A percentile compares a stretch with the other conserved stretches of the same genome.
These are phyloP conservation scores for Amphimallon solstitiale DNA, from an alignment of 2,888 invertebrate species.

Conservation along the genomic window DNA sequence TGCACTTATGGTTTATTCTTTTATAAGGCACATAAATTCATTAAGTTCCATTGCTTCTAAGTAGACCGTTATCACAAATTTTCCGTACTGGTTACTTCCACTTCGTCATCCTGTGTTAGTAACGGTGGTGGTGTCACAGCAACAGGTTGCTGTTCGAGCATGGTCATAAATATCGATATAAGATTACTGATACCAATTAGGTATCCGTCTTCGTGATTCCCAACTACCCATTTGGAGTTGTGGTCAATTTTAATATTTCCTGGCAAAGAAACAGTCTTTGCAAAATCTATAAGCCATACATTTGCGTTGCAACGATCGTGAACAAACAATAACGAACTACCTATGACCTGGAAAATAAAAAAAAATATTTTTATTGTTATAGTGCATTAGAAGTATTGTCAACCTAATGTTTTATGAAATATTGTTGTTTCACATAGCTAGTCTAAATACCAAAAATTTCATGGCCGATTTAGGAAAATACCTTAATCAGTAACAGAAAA, in stretches of 20 bases:
- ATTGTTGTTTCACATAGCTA: no score
- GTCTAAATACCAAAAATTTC: no score
- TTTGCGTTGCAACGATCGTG: constrained; percentile 90
- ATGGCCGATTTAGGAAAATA: no score
- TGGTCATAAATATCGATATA: constrained; percentile 82
- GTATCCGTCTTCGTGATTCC: constrained; percentile 97
- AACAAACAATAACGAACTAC: constrained; percentile 93
- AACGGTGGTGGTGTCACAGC: constrained; percentile 56
- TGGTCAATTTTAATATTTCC: constrained; percentile 80
- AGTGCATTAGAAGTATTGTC: background rate
- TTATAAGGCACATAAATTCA: no score
- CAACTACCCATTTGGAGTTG: constrained; percentile 88
- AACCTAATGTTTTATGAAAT: no score
- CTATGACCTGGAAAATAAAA: constrained; percentile 75
- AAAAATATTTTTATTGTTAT: no score
- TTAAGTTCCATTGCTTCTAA: no score
- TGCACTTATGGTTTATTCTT: background rate
- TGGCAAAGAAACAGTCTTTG: constrained; percentile 89
- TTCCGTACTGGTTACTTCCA: background rate
- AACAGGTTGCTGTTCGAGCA: constrained; percentile 64
- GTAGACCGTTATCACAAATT: background rate
- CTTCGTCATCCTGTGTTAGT: constrained; percentile 50
- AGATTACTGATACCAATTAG: constrained; percentile 91
- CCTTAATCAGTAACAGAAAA: no score
- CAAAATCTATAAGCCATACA: constrained; percentile 98